Conservation (phyloP, 2,888 invertebrate species). For the Xestia ashworthii region DNA sequence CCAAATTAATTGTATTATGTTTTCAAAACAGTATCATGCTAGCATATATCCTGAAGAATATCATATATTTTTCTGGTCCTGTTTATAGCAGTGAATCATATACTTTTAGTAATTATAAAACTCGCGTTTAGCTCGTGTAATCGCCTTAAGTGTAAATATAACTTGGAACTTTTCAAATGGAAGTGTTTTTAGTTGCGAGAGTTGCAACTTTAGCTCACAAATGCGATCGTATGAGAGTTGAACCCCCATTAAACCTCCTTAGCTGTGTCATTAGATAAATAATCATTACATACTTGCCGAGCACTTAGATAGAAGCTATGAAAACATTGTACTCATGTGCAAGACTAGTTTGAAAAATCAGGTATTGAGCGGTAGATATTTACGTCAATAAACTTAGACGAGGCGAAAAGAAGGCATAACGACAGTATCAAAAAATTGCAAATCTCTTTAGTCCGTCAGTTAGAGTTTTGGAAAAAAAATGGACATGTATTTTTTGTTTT, state of each 20-base stretch:
- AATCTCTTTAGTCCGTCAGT: too few species aligned
- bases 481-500: too few species aligned
- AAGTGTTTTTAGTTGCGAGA: not conserved
- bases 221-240: not conserved
- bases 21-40: too few species aligned
- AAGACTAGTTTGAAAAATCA: not conserved
- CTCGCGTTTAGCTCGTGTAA: too few species aligned
- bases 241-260: not conserved
- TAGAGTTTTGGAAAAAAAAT: too few species aligned
- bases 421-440: too few species aligned
- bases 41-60: too few species aligned
- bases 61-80: too few species aligned
- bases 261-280: not conserved
- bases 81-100: too few species aligned
- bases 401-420: not conserved
- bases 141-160: conserved; percentile 16
- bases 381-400: not conserved
- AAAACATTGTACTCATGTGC: not conserved
- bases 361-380: not conserved
- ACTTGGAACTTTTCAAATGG: not conserved
- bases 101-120: too few species aligned
- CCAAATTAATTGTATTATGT: too few species aligned
- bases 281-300: conserved; percentile 1
- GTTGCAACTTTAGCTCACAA: not conserved
- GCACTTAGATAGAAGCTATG: conserved; percentile 4